These are phyloP conservation scores for Chrysemys picta DNA, from an alignment of 2,113 vertebrate species.

Conservation along the genomic window DNA sequence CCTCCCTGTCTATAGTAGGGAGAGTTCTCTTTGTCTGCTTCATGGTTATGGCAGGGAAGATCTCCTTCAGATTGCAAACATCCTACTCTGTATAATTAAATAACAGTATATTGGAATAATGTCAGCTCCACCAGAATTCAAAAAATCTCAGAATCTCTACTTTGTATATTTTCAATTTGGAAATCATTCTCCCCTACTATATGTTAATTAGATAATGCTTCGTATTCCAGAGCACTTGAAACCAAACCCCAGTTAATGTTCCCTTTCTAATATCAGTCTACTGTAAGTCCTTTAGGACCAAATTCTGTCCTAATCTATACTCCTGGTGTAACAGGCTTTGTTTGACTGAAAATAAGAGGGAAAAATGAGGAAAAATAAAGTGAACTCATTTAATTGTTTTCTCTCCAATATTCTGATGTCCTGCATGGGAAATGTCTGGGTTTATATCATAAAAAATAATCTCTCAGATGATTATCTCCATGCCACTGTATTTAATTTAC, in stretches of 20 bases:
- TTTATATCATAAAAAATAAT: conserved; percentile 43
- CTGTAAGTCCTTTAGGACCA: conserved; percentile 30
- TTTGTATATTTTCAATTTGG: conserved; percentile 1
- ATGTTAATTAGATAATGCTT: not conserved
- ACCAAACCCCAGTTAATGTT: conserved; percentile 35
- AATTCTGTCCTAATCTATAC: not conserved
- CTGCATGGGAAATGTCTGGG: not conserved
- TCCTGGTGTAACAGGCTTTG: conserved; percentile 47
- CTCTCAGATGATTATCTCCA: conserved; percentile 31
- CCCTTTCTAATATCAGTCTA: conserved; percentile 5
- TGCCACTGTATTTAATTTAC: conserved; percentile 49
- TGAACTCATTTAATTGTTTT: conserved; percentile 19
- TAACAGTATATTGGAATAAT: not conserved
- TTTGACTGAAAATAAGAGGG: not conserved
- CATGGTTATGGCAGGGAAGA: not conserved
- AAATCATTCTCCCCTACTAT: not conserved
- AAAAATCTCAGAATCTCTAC: not conserved
- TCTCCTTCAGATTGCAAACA: not conserved
- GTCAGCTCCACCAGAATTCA: not conserved
- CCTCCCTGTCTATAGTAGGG: not conserved
- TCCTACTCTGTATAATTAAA: not conserved
- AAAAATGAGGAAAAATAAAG: conserved; percentile 41
- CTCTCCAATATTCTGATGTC: conserved; percentile 30
- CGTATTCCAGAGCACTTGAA: not conserved
- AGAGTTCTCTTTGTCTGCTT: not conserved